These are phyloP conservation scores for Miichthys miiuy DNA, from an alignment of 2,797 vertebrate genomes.

Conservation along the genomic window DNA sequence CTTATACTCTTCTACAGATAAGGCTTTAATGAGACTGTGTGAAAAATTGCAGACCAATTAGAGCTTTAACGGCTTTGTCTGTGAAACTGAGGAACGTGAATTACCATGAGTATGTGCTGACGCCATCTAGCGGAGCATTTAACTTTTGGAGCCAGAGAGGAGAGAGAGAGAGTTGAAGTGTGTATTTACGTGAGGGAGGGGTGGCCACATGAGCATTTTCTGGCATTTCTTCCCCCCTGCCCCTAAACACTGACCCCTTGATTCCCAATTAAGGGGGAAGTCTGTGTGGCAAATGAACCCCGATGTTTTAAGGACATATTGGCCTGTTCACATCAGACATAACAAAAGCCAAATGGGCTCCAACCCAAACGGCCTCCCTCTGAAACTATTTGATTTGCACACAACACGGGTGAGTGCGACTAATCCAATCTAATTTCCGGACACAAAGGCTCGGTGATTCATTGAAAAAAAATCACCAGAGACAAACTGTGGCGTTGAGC, in stretches of 20 bases:
- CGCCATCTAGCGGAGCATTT: conserved; percentile 79
- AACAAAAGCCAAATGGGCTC: conserved; percentile 36
- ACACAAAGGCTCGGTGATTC: conserved; percentile 52
- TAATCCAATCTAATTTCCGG: conserved; percentile 65
- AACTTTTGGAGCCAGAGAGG: conserved; percentile 36
- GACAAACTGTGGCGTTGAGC: conserved; percentile 40
- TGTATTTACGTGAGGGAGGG: neutral
- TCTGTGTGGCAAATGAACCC: conserved; percentile 29
- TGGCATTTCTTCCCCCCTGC: neutral
- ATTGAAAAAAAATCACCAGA: conserved; percentile 40
- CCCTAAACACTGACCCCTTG: conserved; percentile 33
- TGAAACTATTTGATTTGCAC: conserved; percentile 62
- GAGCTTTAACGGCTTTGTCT: conserved; percentile 71
- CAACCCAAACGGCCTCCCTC: conserved; percentile 35
- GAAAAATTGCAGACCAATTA: conserved; percentile 64
- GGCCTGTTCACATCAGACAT: conserved; percentile 19
- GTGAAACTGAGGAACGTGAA: conserved; percentile 42
- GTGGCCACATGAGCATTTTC: neutral
- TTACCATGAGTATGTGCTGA: conserved; percentile 56
- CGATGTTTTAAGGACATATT: conserved; percentile 35
- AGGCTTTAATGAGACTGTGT: conserved; percentile 61
- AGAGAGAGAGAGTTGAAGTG: neutral
- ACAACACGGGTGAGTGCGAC: conserved; percentile 34
- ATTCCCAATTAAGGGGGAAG: conserved; percentile 47
- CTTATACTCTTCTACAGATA: conserved; percentile 48